These are phyloP conservation scores for Cheilosia impressa DNA, from an alignment of 2,888 invertebrate species.

Conservation along the genomic window DNA sequence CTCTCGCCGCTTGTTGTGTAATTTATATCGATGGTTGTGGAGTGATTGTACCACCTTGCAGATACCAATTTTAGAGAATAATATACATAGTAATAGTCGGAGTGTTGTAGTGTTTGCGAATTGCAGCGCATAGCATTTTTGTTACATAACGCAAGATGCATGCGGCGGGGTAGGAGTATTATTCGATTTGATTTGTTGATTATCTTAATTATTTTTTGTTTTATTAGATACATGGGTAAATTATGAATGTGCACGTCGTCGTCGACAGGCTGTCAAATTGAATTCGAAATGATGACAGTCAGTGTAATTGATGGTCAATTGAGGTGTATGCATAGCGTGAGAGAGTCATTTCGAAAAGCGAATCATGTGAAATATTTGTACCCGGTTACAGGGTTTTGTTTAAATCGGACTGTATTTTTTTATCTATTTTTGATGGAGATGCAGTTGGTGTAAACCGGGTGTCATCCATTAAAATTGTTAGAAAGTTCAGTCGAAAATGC, in stretches of 20 bases:
- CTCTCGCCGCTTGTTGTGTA: constrained; percentile 67
- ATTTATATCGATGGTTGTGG: constrained; percentile 60
- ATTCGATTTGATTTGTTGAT: constrained; percentile 65
- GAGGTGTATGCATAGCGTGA: constrained; percentile 2
- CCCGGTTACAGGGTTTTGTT: neutral
- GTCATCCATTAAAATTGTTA: too few relatives aligned
- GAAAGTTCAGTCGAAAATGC: too few relatives aligned
- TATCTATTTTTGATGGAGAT: too few relatives aligned
- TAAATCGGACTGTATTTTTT: too few relatives aligned
- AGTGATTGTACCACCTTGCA: constrained; percentile 74
- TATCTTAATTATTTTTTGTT: constrained; percentile 47
- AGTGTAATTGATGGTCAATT: constrained; percentile 25
- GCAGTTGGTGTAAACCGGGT: neutral
- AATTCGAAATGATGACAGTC: constrained; percentile 35
- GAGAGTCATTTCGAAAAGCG: neutral
- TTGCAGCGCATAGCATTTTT: constrained; percentile 33
- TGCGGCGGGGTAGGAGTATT: constrained; percentile 7
- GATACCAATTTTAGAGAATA: constrained; percentile 69
- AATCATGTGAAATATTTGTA: neutral
- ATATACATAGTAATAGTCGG: constrained; percentile 41
- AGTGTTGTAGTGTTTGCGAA: constrained; percentile 27
- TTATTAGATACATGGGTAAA: constrained; percentile 35
- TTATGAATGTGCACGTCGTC: constrained; percentile 36
- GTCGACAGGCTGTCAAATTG: constrained; percentile 51
- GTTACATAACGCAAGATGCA: constrained; percentile 60